Evolutionary conservation across 2,113 vertebrate genomes (phyloP).

Genomic region (Equus quagga): DNA sequence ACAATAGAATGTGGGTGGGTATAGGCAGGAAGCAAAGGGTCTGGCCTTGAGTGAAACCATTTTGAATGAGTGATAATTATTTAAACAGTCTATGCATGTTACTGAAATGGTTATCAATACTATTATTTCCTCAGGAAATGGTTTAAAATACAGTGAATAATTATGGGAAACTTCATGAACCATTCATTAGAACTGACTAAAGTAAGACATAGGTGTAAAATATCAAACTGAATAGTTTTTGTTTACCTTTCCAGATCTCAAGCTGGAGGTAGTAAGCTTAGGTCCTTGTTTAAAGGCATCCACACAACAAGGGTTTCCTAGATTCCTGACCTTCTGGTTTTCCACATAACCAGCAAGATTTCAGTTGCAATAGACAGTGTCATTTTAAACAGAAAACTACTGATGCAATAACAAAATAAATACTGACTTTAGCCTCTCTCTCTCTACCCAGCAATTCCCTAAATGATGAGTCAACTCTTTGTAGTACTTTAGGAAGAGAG

Average conservation of each 20-base stretch:
- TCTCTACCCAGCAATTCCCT: not conserved
- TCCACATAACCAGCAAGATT: slow-evolving; percentile 34
- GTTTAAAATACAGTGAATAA: slow-evolving; percentile 65
- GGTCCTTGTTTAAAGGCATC: not conserved
- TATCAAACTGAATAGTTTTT: slow-evolving; percentile 45
- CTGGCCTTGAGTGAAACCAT: not conserved
- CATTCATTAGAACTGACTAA: slow-evolving; percentile 54
- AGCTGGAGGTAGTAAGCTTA: slow-evolving; percentile 1
- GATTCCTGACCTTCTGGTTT: slow-evolving; percentile 44
- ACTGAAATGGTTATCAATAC: not conserved
- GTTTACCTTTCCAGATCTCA: slow-evolving; percentile 55
- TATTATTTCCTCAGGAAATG: slow-evolving; percentile 17
- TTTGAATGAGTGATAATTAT: slow-evolving; percentile 39
- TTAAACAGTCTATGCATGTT: not conserved
- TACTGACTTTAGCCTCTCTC: slow-evolving; percentile 16
- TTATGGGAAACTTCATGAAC: slow-evolving; percentile 26
- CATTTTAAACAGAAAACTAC: slow-evolving; percentile 39
- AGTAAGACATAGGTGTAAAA: not conserved
- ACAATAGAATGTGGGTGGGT: not conserved
- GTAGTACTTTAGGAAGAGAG: not conserved
- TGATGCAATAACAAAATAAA: not conserved
- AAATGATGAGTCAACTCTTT: not conserved
- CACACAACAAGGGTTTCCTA: not conserved
- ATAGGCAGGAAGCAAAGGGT: not conserved
- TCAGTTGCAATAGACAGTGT: slow-evolving; percentile 48